Evolutionary conservation across 1,140 invertebrate species (phyloP), one percentile per base, ranked within the genome.

Genomic region (Ips nitidus): DNA sequence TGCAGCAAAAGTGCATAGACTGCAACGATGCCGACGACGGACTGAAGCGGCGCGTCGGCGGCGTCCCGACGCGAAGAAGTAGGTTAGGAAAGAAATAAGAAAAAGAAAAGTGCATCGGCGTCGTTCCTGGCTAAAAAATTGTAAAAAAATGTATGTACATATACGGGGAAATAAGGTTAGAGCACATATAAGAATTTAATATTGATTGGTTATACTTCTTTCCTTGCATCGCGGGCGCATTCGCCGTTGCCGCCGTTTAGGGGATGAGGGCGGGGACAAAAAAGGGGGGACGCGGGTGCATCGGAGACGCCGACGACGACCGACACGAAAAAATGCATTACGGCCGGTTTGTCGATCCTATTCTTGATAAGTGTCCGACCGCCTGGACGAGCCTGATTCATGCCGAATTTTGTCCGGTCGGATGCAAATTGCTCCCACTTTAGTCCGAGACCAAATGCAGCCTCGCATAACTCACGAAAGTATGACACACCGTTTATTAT

Each of bases 141-240:
- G 66, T 72, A 75, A 79, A 79, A 80, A 80, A 80, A 79, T 78
- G 75, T 76, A 79, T 79, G 77, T 79, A 78, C 77, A 80, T 78
- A 79, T 74, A 80, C 78, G 77, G 73, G 77, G 77, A 77, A 79
- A 76, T 75, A 75, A 80, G 79, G 78, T 78, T 80, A 74, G 79
- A 79, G 78, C 70, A 68, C 72, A 74, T 75, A 71, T 75, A 78
- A 77, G 73, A 76, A 75, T 74, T 77, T 77, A 74, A 79, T 80
- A 80, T 80, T 79, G 79, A 80, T 80, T 80, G 79, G 78, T 76
- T 80, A 80, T 80, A 70, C 69, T 78, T 72, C 68, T 71, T 72
- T 72, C 72, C 69, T 69, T 71, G 70, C 70, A 66, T 55, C 70
- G 63, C 70, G 58, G 52, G 65, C 70, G 70, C 70, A 66, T 66